Evolutionary conservation across 2,113 vertebrate genomes (phyloP), one percentile per base, ranked within the genome.

Genomic region (Callospermophilus lateralis): DNA sequence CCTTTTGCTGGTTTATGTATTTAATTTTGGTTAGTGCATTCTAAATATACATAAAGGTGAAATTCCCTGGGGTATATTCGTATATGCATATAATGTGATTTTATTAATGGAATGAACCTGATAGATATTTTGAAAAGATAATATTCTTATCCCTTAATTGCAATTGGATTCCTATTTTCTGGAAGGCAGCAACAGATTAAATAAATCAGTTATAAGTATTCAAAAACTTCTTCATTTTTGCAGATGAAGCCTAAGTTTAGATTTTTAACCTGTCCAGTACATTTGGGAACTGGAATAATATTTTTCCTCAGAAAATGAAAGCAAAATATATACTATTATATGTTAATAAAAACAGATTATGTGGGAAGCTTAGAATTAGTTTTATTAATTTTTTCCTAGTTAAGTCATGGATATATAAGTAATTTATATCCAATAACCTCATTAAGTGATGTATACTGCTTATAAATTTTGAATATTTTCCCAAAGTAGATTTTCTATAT

Each of bases 231-330:
- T 91, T 89, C 72, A 12, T 84, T 90, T 17, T 90, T 73, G n/a
- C 16, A 87, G 7, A 68, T 74, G 24, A 96, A 90, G 26, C 28
- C 78, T 92, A 85, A 94, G 78, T 91, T 94, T 96, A 96, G 24
- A 28, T 79, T 97, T 45, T 94, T 24, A 81, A 10, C 30, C 65
- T 76, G 11, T 45, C 37, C 13, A 72, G 8, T 13, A 88, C 90
- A 87, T 84, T 92, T 86, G 53, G 70, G 6, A 91, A 65, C 30
- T 22, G n/a, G n/a, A 89, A 67, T 24, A 72, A 13, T 30, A 42
- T 34, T 26, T 84, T 93, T 70, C 74, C 26, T 73, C 16, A 81
- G 6, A 84, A 93, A 94, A 94, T 48, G 55, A 67, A 94, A 96
- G 28, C 6, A 84, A 92, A 86, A 42, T 34, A 70, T 93, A n/a